Evolutionary conservation across 2,888 invertebrate species (phyloP).

Genomic region (Zelleria hepariella): DNA sequence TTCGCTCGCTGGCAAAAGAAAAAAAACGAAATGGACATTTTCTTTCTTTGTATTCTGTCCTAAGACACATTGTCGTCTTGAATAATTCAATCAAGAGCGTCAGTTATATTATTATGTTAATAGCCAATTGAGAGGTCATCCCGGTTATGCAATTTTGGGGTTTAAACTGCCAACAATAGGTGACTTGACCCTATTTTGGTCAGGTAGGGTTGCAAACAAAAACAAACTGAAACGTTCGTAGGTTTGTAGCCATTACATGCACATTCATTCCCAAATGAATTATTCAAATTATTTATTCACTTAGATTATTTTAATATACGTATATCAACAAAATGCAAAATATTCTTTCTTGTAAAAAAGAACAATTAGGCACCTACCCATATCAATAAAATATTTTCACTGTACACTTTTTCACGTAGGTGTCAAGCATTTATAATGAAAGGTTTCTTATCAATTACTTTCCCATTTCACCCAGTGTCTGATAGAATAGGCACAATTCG

Average conservation of each 20-base stretch:
- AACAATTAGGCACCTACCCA: too few relatives aligned
- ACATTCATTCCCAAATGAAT: too few relatives aligned
- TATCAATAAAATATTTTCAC: too few relatives aligned
- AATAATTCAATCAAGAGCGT: neutral
- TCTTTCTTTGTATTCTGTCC: neutral
- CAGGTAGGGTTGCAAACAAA: too few relatives aligned
- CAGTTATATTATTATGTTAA: constrained; percentile 1
- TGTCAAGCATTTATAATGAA: neutral
- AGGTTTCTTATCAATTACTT: neutral
- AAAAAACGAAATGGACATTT: neutral
- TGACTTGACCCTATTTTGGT: neutral
- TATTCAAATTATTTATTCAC: too few relatives aligned
- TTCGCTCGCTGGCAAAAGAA: neutral
- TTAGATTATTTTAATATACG: too few relatives aligned
- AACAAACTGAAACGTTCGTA: too few relatives aligned
- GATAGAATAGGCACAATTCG: neutral
- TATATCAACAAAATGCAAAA: too few relatives aligned
- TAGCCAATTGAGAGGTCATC: neutral
- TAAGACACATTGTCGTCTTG: neutral
- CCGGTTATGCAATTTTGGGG: neutral
- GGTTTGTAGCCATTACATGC: too few relatives aligned
- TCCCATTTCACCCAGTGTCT: neutral
- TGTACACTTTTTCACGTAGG: neutral
- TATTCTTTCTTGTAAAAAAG: too few relatives aligned
- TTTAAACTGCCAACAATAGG: neutral